phyloP scores from a whole-genome alignment of 2,888 invertebrate genomes.

The Penaeus monodon region DNA sequence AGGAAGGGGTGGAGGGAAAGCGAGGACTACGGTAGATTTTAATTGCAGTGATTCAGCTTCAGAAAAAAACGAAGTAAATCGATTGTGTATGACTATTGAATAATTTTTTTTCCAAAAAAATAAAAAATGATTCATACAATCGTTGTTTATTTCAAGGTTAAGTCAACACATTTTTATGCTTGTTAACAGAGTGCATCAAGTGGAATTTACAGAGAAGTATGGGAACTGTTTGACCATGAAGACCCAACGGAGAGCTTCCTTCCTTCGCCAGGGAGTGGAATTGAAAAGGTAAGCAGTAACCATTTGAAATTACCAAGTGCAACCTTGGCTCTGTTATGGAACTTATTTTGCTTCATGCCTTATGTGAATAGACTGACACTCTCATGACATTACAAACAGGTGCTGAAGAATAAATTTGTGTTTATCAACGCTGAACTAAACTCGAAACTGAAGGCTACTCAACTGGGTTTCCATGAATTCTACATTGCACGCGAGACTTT shows the following conservation, averaged over 20 bases:
- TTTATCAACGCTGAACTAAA: conserved; percentile 43
- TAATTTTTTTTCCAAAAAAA: too few species aligned
- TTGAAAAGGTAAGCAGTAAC: conserved; percentile 30
- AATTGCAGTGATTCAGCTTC: too few species aligned
- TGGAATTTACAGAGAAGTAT: conserved; percentile 46
- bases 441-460: conserved; percentile 27
- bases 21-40: too few species aligned
- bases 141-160: too few species aligned
- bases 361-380: not conserved
- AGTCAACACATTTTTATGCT: not conserved
- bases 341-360: too few species aligned
- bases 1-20: too few species aligned
- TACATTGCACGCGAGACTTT: conserved; percentile 39
- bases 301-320: too few species aligned
- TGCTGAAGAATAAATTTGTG: conserved; percentile 36
- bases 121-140: too few species aligned
- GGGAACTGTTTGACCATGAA: conserved; percentile 46
- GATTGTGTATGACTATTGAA: too few species aligned
- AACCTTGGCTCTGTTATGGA: too few species aligned
- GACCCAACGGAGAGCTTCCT: conserved; percentile 36
- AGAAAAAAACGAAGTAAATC: too few species aligned
- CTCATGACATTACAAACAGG: conserved; percentile 4
- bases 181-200: conserved; percentile 19
- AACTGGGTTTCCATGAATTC: conserved; percentile 7
- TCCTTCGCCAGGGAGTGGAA: conserved; percentile 19